A percentile compares a stretch with the other conserved stretches of the same genome.
Conservation (phyloP, 2,113 vertebrate genomes). For the Pimephales promelas region DNA sequence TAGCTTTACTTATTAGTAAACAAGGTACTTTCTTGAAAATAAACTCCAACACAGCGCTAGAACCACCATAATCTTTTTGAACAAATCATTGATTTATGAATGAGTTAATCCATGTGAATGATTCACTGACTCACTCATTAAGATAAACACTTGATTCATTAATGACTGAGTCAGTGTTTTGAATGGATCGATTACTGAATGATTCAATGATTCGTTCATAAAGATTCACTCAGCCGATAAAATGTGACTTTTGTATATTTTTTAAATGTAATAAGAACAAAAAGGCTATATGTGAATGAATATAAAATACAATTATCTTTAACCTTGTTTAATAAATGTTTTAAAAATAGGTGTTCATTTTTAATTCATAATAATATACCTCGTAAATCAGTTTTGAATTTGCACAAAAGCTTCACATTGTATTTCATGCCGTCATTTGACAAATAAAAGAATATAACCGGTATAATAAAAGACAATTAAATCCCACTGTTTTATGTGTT, state of each 20-base stretch:
- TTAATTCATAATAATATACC: neutral
- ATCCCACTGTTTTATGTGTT: neutral
- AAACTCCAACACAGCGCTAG: too few species aligned
- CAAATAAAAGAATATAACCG: neutral
- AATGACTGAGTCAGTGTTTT: neutral
- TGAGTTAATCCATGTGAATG: neutral
- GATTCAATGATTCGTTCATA: neutral
- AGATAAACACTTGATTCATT: neutral
- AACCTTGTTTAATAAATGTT: neutral
- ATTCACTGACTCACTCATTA: neutral
- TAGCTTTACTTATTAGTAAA: too few species aligned
- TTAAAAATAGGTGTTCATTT: neutral
- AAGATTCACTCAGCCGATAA: neutral
- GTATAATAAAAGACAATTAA: neutral
- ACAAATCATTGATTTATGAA: neutral
- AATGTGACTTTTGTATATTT: neutral
- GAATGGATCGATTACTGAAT: neutral
- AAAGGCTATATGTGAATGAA: neutral
- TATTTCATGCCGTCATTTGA: neutral
- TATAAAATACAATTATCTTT: neutral
- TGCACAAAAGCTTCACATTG: neutral
- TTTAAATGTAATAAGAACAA: neutral
- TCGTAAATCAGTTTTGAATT: neutral
- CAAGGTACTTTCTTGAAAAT: too few species aligned
- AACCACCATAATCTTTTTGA: neutral